Percentiles rank a stretch among this genome's conserved stretches.
Evolutionary conservation across 2,113 vertebrate genomes (phyloP).

Genomic region (Rattus norvegicus): DNA sequence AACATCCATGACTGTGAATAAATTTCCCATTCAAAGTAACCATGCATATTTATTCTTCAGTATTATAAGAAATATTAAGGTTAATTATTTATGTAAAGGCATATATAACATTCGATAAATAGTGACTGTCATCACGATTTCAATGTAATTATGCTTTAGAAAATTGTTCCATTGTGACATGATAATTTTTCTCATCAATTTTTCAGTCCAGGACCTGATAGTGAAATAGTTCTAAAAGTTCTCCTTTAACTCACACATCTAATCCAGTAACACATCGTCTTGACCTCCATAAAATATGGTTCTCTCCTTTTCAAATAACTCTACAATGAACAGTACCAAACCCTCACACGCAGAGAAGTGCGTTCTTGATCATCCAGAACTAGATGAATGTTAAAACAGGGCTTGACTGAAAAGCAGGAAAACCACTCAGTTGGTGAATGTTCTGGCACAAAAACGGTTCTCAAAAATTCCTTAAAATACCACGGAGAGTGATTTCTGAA

Average conservation of each 20-base stretch:
- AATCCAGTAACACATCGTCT: background rate
- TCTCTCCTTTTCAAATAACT: background rate
- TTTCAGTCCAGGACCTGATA: background rate
- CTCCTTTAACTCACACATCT: background rate
- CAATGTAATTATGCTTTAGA: slow-evolving; percentile 1
- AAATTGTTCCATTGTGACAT: background rate
- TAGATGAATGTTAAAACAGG: slow-evolving; percentile 13
- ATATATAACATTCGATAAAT: background rate
- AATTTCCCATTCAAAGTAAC: background rate
- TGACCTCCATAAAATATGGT: background rate
- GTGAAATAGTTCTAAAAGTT: background rate
- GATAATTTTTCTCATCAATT: background rate
- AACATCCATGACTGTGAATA: background rate
- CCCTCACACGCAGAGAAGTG: background rate
- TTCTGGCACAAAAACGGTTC: background rate
- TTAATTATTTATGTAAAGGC: background rate
- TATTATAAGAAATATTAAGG: background rate
- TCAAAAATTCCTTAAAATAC: background rate
- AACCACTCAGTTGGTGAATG: background rate
- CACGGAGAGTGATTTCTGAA: background rate
- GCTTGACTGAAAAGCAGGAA: background rate
- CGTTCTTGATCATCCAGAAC: slow-evolving; percentile 29
- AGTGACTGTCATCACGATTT: background rate
- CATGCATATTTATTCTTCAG: background rate
- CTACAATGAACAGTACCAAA: background rate